A percentile compares a stretch with the other conserved stretches of the same genome.
These are phyloP conservation scores for Stictonetta naevosa DNA, from an alignment of 2,113 vertebrate species.

Conservation along the genomic window DNA sequence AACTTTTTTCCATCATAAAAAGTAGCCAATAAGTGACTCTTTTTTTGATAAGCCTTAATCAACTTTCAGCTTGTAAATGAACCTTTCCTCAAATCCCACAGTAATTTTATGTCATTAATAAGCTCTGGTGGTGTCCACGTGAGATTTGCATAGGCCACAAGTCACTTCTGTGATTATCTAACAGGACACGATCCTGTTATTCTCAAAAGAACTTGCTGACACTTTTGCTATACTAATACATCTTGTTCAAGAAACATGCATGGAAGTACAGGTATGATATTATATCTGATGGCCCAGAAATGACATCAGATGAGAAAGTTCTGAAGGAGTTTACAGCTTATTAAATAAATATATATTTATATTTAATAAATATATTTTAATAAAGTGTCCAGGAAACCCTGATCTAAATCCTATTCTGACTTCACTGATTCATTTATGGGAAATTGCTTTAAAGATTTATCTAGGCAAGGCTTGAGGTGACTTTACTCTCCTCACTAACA, in stretches of 20 bases:
- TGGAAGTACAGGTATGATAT: slow-evolving; percentile 3
- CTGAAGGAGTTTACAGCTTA: background rate
- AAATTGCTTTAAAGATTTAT: slow-evolving; percentile 13
- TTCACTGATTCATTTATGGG: background rate
- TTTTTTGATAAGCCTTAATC: background rate
- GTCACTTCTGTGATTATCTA: background rate
- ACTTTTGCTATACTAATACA: slow-evolving; percentile 22
- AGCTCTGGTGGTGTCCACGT: background rate
- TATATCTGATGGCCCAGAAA: slow-evolving; percentile 15
- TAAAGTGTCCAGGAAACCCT: background rate
- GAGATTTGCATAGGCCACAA: background rate
- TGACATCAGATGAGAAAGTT: slow-evolving; percentile 17
- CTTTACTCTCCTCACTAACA: background rate
- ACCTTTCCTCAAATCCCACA: background rate
- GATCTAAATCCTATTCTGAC: background rate
- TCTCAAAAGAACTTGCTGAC: background rate
- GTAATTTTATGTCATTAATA: background rate
- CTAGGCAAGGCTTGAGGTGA: background rate
- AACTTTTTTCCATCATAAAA: background rate
- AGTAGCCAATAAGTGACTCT: background rate
- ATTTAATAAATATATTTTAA: background rate
- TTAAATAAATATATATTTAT: background rate
- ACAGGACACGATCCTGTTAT: background rate
- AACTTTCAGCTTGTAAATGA: background rate
- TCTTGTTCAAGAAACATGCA: background rate